Evolutionary conservation across 92 coral and sea anemone genomes (phyloP).

Genomic region (Palythoa caribaeorum): DNA sequence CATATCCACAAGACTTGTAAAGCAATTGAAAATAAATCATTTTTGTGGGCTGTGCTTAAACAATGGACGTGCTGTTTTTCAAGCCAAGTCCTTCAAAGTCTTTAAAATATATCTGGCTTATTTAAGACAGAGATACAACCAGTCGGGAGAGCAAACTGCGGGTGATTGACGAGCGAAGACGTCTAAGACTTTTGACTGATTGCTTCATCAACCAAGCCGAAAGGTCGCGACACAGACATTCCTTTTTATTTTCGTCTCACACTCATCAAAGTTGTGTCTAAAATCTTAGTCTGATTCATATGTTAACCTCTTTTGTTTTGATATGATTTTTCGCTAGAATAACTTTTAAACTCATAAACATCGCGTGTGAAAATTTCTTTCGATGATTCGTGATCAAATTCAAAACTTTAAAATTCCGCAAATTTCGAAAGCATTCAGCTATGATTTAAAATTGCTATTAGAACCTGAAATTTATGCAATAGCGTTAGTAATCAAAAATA

Average conservation of each 20-base stretch:
- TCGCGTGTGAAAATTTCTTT: background rate
- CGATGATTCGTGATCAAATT: no score
- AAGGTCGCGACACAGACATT: slow-evolving; percentile 31
- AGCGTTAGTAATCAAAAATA: background rate
- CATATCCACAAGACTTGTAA: slow-evolving; percentile 14
- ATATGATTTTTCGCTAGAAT: background rate
- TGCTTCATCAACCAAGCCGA: background rate
- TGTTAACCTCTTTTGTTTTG: slow-evolving; percentile 1
- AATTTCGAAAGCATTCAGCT: background rate
- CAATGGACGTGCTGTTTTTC: slow-evolving; percentile 31
- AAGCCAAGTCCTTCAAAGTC: background rate
- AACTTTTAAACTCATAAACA: background rate
- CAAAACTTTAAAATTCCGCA: background rate
- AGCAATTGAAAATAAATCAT: slow-evolving; percentile 41
- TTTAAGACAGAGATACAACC: background rate
- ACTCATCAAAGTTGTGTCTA: slow-evolving; percentile 38
- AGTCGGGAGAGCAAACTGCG: background rate
- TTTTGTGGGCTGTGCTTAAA: slow-evolving; percentile 41
- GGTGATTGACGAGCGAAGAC: background rate
- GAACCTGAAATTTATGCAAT: background rate
- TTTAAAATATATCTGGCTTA: background rate
- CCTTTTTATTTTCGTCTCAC: slow-evolving; percentile 11
- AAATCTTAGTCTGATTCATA: slow-evolving; percentile 8
- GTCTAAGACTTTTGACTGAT: background rate
- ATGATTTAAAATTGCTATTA: background rate